Evolutionary conservation across 2,888 invertebrate species (phyloP), one percentile per base, ranked within the genome.

Genomic region (Octodonta nipae): DNA sequence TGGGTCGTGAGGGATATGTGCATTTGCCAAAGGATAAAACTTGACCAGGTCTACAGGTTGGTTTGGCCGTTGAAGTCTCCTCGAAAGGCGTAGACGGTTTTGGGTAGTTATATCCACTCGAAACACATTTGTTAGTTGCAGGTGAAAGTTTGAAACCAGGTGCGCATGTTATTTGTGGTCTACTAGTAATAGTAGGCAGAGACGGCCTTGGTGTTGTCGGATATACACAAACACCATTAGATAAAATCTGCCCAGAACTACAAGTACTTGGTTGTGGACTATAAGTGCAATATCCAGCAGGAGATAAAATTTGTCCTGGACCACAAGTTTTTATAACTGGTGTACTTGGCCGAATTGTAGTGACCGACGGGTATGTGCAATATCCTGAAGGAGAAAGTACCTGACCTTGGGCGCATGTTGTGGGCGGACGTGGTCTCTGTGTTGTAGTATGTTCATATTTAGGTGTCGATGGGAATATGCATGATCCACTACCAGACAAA

Each of bases 11-110:
- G 63, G 15, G 11, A 13, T 16, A 13, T 20, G 22, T 20, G 4
- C 14, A 20, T 2, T 11, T 12, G 3, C 22, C 22, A 3, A 11
- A 22, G 11, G 36, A 32, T 5, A 38, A 30, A 20, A 36, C 16
- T 30, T 42, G 38, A 0, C 64, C 66, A n/a, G 66, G 65, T 3
- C 65, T 50, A 53, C 50, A 64, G n/a, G n/a, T n/a, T n/a, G n/a
- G n/a, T n/a, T n/a, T n/a, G n/a, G n/a, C n/a, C n/a, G n/a, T n/a
- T n/a, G n/a, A n/a, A n/a, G n/a, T n/a, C n/a, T n/a, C n/a, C n/a
- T 5, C 3, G 6, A 17, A 10, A 11, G 10, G n/a, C 13, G 10
- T 14, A 6, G 33, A 17, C 3, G 33, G 33, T 15, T n/a, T 33
- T 4, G 33, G 33, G 13, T 43, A 43, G 8, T 26, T 13, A 13